Evolutionary conservation across 2,888 invertebrate genomes (phyloP).

Genomic region (Himalopsyche kuldschensis): DNA sequence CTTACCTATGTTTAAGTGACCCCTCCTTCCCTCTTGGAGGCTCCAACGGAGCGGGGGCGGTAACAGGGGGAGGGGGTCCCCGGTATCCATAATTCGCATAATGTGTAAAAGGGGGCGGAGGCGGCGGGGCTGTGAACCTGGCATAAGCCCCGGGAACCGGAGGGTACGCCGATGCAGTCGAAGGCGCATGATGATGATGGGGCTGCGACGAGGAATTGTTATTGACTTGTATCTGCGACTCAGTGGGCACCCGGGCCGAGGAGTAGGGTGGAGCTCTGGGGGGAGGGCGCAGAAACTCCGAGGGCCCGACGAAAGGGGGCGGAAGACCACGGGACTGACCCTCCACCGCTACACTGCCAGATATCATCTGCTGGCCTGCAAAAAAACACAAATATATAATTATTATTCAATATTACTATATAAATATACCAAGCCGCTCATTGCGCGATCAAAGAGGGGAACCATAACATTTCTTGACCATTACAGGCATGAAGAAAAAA

Average conservation of each 20-base stretch:
- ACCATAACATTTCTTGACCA: too few relatives aligned
- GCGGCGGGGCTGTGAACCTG: slow-evolving; percentile 52
- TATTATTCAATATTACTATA: not conserved
- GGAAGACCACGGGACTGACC: slow-evolving; percentile 62
- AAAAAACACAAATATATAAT: slow-evolving; percentile 29
- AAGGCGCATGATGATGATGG: slow-evolving; percentile 40
- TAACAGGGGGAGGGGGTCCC: slow-evolving; percentile 45
- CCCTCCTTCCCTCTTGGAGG: slow-evolving; percentile 59
- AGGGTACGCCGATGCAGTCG: slow-evolving; percentile 47
- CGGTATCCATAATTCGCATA: slow-evolving; percentile 35
- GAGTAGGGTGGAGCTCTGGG: slow-evolving; percentile 62
- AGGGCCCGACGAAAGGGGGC: slow-evolving; percentile 59
- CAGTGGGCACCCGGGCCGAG: slow-evolving; percentile 50
- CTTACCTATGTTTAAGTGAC: slow-evolving; percentile 59
- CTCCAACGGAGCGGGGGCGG: slow-evolving; percentile 30
- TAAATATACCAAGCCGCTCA: too few relatives aligned
- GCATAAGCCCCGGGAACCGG: slow-evolving; percentile 51
- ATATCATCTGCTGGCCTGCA: slow-evolving; percentile 68
- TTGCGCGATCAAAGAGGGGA: too few relatives aligned
- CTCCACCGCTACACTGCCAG: slow-evolving; percentile 68
- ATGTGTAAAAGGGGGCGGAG: slow-evolving; percentile 49
- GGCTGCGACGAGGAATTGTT: slow-evolving; percentile 46
- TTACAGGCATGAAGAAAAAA: too few relatives aligned
- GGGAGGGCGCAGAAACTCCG: slow-evolving; percentile 68
- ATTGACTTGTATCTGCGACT: slow-evolving; percentile 44